Conservation (phyloP, 2,113 vertebrate species). For the Melanotaenia duboulayi region DNA sequence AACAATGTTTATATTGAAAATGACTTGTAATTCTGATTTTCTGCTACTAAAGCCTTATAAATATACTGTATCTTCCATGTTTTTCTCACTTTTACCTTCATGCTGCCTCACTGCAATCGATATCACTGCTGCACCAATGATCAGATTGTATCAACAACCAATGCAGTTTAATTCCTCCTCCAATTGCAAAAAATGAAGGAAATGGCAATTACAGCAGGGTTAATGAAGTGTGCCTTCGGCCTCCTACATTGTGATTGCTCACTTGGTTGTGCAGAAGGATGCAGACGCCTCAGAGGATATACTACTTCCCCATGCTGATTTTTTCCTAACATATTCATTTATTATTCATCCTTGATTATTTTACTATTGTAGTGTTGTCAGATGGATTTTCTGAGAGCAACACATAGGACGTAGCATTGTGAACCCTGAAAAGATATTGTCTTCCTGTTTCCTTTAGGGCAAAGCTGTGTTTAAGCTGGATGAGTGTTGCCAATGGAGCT, state of each 20-base stretch:
- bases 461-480: constrained; percentile 39
- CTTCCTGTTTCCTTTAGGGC: constrained; percentile 20
- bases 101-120: constrained; percentile 26
- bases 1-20: neutral
- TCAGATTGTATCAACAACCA: constrained; percentile 54
- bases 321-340: constrained; percentile 4
- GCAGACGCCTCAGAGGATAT: constrained; percentile 60
- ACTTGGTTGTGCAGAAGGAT: constrained; percentile 60
- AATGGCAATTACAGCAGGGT: constrained; percentile 69
- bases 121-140: constrained; percentile 35
- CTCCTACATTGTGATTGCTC: constrained; percentile 66
- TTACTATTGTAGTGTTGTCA: constrained; percentile 41
- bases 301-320: constrained; percentile 40
- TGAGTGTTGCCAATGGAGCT: constrained; percentile 44
- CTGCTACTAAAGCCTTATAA: constrained; percentile 1
- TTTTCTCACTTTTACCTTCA: constrained; percentile 11
- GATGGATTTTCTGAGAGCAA: constrained; percentile 5
- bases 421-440: constrained; percentile 12
- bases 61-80: neutral
- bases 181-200: constrained; percentile 57
- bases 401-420: constrained; percentile 19
- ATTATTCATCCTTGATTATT: constrained; percentile 16
- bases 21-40: constrained; percentile 9
- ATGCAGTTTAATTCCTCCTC: constrained; percentile 28
- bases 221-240: constrained; percentile 70